Percentiles rank a stretch among this genome's conserved stretches.
Evolutionary conservation across 1,140 invertebrate species (phyloP).

Genomic region (Sipha flava): DNA sequence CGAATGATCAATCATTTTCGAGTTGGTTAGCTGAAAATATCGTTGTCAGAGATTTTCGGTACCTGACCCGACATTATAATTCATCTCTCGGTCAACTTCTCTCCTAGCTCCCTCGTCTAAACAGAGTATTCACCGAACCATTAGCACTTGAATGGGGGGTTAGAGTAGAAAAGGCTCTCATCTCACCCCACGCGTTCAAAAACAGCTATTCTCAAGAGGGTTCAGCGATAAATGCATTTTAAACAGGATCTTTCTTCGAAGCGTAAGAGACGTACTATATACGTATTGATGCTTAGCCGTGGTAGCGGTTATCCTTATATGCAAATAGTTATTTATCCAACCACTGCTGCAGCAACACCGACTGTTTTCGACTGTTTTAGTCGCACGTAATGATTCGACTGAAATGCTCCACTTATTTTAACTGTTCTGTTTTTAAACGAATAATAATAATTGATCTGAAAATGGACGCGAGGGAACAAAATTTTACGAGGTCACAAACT

Average conservation of each 20-base stretch:
- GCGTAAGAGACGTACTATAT: not conserved
- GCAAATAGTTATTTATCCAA: too few species aligned
- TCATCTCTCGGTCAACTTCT: slow-evolving; percentile 5
- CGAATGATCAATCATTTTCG: slow-evolving; percentile 1
- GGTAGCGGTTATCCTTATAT: too few species aligned
- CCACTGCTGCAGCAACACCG: too few species aligned
- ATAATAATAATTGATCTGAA: too few species aligned
- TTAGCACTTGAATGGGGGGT: slow-evolving; percentile 22
- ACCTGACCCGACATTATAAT: slow-evolving; percentile 7
- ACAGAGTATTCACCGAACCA: slow-evolving; percentile 3
- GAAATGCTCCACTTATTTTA: too few species aligned
- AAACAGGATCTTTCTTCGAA: not conserved
- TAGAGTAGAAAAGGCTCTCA: not conserved
- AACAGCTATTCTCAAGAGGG: not conserved
- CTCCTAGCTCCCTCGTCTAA: not conserved
- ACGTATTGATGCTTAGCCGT: too few species aligned
- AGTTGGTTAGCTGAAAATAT: not conserved
- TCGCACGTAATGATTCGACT: too few species aligned
- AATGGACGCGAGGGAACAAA: too few species aligned
- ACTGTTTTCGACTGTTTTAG: too few species aligned
- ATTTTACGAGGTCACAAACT: too few species aligned
- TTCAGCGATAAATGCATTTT: slow-evolving; percentile 11
- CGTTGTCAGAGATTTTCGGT: not conserved
- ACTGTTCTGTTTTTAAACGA: too few species aligned
- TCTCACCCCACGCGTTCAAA: slow-evolving; percentile 6